Conservation (phyloP, 2,888 invertebrate genomes). For the Eristalinus sepulchralis region DNA sequence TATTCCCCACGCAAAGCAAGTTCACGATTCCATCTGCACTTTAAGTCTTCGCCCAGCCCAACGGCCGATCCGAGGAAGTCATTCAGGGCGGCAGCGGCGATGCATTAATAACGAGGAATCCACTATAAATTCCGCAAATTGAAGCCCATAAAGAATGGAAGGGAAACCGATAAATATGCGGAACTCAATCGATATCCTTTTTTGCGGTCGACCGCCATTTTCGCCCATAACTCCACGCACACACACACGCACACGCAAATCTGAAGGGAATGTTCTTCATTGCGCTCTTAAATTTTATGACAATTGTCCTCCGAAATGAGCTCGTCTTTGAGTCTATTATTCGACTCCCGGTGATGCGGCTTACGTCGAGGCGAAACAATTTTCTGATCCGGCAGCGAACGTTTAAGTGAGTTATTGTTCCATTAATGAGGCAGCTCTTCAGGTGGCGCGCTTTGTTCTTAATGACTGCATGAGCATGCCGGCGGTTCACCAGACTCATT, state of each 20-base stretch:
- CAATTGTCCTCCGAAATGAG: not conserved
- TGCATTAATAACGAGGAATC: constrained; percentile 20
- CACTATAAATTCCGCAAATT: constrained; percentile 28
- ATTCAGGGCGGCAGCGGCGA: not conserved
- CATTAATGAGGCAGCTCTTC: constrained; percentile 1
- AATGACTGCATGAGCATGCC: not conserved
- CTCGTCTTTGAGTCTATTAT: not conserved
- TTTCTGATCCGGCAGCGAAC: not conserved
- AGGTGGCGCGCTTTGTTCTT: not conserved
- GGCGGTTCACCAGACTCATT: not conserved
- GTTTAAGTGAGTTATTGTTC: not conserved
- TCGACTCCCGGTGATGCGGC: not conserved
- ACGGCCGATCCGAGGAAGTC: not conserved
- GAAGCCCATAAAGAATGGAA: constrained; percentile 14
- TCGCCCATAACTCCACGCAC: not conserved
- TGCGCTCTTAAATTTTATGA: not conserved
- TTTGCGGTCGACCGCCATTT: not conserved
- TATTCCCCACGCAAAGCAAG: not conserved
- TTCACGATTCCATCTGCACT: not conserved
- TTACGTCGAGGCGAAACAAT: not conserved
- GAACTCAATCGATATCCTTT: constrained; percentile 14
- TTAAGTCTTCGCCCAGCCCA: not conserved
- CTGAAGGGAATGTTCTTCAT: not conserved
- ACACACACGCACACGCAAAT: not conserved
- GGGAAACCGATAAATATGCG: constrained; percentile 13